Conservation (phyloP, 2,113 vertebrate genomes). For the Chloroceryle aenea region DNA sequence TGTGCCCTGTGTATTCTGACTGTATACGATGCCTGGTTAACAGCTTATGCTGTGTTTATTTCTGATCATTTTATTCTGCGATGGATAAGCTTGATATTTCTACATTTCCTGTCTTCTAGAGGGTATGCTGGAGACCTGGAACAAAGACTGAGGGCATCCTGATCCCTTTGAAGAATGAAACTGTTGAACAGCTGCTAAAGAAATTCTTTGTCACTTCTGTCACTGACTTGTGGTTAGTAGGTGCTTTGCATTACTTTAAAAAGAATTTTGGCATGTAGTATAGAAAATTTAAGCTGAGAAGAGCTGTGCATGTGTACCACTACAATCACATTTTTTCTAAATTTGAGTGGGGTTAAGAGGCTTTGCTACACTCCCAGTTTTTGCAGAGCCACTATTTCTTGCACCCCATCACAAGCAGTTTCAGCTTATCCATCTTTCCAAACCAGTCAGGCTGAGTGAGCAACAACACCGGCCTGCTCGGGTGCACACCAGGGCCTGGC, state of each 20-base stretch:
- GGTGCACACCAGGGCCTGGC: not conserved
- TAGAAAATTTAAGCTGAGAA: not conserved
- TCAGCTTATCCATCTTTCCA: fast-evolving
- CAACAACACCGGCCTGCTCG: fast-evolving
- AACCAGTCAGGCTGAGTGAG: fast-evolving
- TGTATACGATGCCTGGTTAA: fast-evolving
- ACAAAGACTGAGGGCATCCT: fast-evolving
- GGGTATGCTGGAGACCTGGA: not conserved
- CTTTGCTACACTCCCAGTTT: not conserved
- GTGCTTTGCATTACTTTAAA: not conserved
- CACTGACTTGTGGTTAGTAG: not conserved
- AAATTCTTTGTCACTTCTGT: not conserved
- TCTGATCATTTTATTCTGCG: not conserved
- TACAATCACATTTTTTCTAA: not conserved
- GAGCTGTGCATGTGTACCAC: fast-evolving
- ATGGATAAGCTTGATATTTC: not conserved
- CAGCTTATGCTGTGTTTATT: fast-evolving
- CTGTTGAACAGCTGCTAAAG: not conserved
- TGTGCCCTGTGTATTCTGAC: not conserved
- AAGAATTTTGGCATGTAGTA: fast-evolving
- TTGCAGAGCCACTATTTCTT: not conserved
- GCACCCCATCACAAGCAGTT: not conserved
- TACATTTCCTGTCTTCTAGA: not conserved
- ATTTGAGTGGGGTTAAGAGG: not conserved
- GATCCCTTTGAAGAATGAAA: not conserved